A percentile compares a stretch with the other conserved stretches of the same genome.
phyloP scores from a whole-genome alignment of 1,140 invertebrate species.

The Plectus sambesii region DNA sequence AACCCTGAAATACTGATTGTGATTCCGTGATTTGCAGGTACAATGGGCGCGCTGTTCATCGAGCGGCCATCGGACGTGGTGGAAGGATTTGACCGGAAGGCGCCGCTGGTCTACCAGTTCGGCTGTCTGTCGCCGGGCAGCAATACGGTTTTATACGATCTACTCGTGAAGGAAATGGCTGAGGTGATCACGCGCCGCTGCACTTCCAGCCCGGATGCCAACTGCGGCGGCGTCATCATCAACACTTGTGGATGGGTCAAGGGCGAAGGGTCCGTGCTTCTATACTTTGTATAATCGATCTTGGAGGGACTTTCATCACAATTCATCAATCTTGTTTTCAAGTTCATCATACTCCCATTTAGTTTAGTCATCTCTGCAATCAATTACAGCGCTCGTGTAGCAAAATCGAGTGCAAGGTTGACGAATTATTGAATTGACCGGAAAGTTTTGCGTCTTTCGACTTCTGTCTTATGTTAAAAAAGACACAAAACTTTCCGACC shows the following conservation, averaged over 20 bases:
- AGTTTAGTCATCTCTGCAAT: no score
- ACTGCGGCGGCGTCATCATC: slow-evolving; percentile 77
- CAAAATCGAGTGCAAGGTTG: no score
- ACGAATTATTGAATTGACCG: no score
- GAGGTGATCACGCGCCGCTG: slow-evolving; percentile 10
- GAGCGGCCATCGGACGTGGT: slow-evolving; percentile 37
- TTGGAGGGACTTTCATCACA: no score
- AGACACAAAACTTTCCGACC: not conserved
- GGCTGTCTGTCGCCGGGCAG: slow-evolving; percentile 66
- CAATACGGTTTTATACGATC: slow-evolving; percentile 74
- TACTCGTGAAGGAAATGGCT: slow-evolving; percentile 69
- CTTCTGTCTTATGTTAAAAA: slow-evolving; percentile 5
- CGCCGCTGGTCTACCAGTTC: slow-evolving; percentile 57
- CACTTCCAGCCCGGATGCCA: slow-evolving; percentile 32
- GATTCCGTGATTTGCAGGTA: no score
- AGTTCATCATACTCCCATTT: slow-evolving; percentile 10
- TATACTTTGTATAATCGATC: no score
- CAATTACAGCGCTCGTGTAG: no score
- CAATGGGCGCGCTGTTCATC: slow-evolving; percentile 33
- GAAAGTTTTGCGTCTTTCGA: no score
- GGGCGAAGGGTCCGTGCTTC: slow-evolving; percentile 63
- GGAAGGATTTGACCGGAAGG: slow-evolving; percentile 33
- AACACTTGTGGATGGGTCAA: slow-evolving; percentile 98
- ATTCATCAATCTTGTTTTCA: no score
- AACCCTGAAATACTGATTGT: no score